Evolutionary conservation across 2,113 vertebrate genomes (phyloP).

Genomic region (Euleptes europaea): DNA sequence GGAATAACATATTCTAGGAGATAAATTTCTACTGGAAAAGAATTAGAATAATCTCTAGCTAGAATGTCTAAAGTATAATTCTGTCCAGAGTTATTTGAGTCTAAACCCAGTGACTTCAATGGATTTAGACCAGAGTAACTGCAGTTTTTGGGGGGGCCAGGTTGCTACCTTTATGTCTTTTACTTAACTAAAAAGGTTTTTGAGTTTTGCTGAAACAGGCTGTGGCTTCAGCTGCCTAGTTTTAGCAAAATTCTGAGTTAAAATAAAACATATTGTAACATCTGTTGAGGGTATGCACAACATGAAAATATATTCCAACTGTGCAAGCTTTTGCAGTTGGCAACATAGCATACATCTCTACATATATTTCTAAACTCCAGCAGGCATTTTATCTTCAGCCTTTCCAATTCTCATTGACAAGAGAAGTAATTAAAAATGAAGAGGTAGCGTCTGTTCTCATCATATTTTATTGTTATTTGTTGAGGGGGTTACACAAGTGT

Average conservation of each 20-base stretch:
- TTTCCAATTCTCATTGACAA: constrained; percentile 35
- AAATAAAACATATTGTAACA: not conserved
- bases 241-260: not conserved
- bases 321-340: constrained; percentile 10
- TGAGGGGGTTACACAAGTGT: constrained; percentile 4
- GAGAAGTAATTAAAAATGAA: constrained; percentile 61
- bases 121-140: too few species aligned
- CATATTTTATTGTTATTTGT: constrained; percentile 51
- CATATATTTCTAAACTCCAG: constrained; percentile 4
- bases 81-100: too few species aligned
- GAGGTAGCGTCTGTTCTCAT: constrained; percentile 31
- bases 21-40: too few species aligned
- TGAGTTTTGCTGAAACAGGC: not conserved
- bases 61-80: too few species aligned
- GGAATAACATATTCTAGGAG: too few species aligned
- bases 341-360: not conserved
- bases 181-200: not conserved
- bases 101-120: too few species aligned
- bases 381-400: constrained; percentile 13
- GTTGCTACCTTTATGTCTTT: too few species aligned
- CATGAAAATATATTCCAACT: constrained; percentile 14
- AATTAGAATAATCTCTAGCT: too few species aligned
- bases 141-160: too few species aligned
- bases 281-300: not conserved
- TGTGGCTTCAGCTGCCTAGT: not conserved